phyloP scores from a whole-genome alignment of 2,888 invertebrate species.

The Trissonchulus sp. region DNA sequence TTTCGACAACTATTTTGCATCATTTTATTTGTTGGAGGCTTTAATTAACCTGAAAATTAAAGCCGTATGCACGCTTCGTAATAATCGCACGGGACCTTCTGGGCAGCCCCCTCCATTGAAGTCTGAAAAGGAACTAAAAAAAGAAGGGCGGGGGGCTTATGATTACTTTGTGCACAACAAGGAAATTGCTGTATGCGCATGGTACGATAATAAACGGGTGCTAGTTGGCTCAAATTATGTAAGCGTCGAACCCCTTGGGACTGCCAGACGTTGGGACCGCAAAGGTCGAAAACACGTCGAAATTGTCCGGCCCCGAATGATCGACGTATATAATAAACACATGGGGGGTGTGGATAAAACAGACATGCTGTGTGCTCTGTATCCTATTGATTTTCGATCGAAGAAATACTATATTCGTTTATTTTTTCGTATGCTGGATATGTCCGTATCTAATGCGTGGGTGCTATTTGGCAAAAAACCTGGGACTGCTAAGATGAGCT shows the following conservation, averaged over 20 bases:
- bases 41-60: background rate
- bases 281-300: slow-evolving; percentile 12
- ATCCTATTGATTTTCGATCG: slow-evolving; percentile 43
- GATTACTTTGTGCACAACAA: slow-evolving; percentile 8
- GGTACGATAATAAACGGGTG: slow-evolving; percentile 44
- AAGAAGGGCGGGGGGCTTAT: background rate
- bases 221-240: slow-evolving; percentile 42
- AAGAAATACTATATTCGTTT: slow-evolving; percentile 44
- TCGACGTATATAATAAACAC: slow-evolving; percentile 39
- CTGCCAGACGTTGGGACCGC: slow-evolving; percentile 40
- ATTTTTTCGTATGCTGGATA: slow-evolving; percentile 38
- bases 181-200: slow-evolving; percentile 39
- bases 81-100: background rate
- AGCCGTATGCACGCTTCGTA: background rate
- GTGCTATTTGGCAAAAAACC: slow-evolving; percentile 31
- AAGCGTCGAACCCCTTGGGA: slow-evolving; percentile 39
- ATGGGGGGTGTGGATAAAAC: slow-evolving; percentile 48
- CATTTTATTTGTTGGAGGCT: background rate
- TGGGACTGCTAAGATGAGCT: slow-evolving; percentile 1
- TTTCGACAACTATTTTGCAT: slow-evolving; percentile 21
- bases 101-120: background rate
- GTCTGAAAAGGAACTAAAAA: slow-evolving; percentile 1
- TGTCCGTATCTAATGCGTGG: slow-evolving; percentile 40
- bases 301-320: slow-evolving; percentile 24
- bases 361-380: slow-evolving; percentile 44